Evolutionary conservation across 2,113 vertebrate genomes (phyloP), one percentile per base, ranked within the genome.

Genomic region (Entelurus aequoreus): DNA sequence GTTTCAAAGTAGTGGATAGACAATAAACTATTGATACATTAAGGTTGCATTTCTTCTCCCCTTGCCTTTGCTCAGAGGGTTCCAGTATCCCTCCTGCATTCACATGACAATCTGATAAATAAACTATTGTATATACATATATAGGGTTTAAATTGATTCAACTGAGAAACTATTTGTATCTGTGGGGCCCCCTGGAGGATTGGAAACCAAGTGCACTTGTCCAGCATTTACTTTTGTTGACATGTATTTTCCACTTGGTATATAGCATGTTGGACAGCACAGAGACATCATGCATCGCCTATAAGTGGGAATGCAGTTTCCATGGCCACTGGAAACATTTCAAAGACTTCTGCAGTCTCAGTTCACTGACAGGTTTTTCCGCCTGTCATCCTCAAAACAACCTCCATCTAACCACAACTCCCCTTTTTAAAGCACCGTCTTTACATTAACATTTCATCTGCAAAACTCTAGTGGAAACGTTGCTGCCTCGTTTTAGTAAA

Each of bases 181-280:
- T 67, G 69, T 80, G 16, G 57, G 73, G 71, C 80, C 80, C 71
- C 70, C 82, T 86, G 60, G 67, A 83, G 83, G 80, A 48, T 64
- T 51, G 15, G 60, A 14, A 63, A 28, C 48, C 52, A 61, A 78
- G 58, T 83, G 71, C 76, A 81, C 53, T 28, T 62, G 15, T 62
- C 50, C 60, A 81, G 60, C 50, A 68, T 78, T 70, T 79, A 80
- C 75, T 63, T 56, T 16, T 40, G 15, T 63, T 68, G 8, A 51
- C 38, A 8, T 40, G 71, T 56, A 74, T 77, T 79, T 78, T 73
- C 69, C 75, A 57, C 62, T 60, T 61, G 60, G 71, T 62, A 69
- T 68, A 73, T 68, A 73, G 46, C 36, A 16, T 8, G 8, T 42
- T 42, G 28, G 28, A 28, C 28, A 28, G 28, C 28, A 28, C 28